A percentile compares a stretch with the other conserved stretches of the same genome.
phyloP scores from a whole-genome alignment of 2,797 vertebrate species.

The Echeneis naucrates region DNA sequence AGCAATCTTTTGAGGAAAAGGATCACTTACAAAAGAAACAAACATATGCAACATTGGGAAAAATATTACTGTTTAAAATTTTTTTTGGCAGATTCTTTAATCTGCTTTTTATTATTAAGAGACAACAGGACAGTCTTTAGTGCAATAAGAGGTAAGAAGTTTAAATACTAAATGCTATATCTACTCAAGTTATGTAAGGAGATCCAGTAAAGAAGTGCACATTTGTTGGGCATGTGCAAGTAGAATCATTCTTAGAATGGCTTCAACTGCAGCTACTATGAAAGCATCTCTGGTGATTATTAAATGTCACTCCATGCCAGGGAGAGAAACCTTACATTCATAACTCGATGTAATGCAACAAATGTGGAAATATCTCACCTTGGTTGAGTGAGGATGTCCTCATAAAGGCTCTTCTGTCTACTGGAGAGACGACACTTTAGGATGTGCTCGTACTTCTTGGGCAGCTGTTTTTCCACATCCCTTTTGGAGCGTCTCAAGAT shows the following conservation, averaged over 20 bases:
- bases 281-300: neutral
- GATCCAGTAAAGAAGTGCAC: too few species aligned
- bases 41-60: too few species aligned
- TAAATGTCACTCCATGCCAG: neutral
- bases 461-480: conserved; percentile 93
- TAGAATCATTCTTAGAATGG: neutral
- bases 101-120: too few species aligned
- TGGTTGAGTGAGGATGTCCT: conserved; percentile 91
- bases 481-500: conserved; percentile 92
- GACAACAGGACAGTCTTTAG: too few species aligned
- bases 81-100: too few species aligned
- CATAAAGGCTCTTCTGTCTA: conserved; percentile 91
- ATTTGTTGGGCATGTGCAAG: too few species aligned
- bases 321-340: neutral
- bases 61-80: neutral
- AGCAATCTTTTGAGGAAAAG: too few species aligned
- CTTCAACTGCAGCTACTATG: neutral
- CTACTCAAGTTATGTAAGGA: too few species aligned
- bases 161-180: too few species aligned
- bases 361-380: conserved; percentile 78
- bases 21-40: too few species aligned
- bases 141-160: too few species aligned
- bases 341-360: neutral
- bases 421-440: conserved; percentile 91
- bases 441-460: conserved; percentile 94